Base-by-base conservation (phyloP, 2,113 vertebrate species). In the Cephalopholis sonnerati region DNA sequence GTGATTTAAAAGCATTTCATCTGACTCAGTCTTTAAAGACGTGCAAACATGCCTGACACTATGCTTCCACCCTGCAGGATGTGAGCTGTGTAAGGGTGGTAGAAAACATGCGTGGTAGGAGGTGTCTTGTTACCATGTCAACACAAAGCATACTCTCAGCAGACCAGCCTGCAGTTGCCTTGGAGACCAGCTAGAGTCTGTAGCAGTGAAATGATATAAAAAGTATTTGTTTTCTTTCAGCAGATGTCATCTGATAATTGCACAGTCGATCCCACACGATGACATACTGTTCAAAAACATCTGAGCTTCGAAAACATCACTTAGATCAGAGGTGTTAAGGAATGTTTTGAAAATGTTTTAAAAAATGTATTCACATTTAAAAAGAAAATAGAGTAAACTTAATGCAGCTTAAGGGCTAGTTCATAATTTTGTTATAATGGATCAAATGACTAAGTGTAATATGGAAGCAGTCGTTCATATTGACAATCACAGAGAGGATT, bases 91-190 rank as follows among this genome's bases (percentile, higher is more conserved):
- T 87, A 64, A 55, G 70, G 63, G 39, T 15, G 32, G 29, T 53
- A 69, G 68, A 82, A 89, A 77, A 82, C 83, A 79, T 83, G 78
- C 32, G 46, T 87, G 79, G 88, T 91, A 74, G 79, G 84, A 88
- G 90, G 90, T 92, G 89, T 91, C 90, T 82, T 77, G 94, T 95
- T 95, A 79, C 91, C 91, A 94, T 94, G 93, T 86, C 93, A 89
- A 95, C 94, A 81, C 79, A 82, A 91, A 89, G 82, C 92, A 85
- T 91, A 83, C 55, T 87, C 91, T 87, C 71, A 70, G 73, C 22
- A 65, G 71, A 89, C 79, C 67, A 79, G 82, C 80, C 82, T 81
- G 79, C 87, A 81, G 94, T 95, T 94, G 92, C 94, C 93, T 89
- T 94, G 93, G 94, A 91, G 88, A 94, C 91, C 77, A 62, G 70